A percentile compares a stretch with the other conserved stretches of the same genome.
Evolutionary conservation across 2,113 vertebrate genomes (phyloP).

Genomic region (Tiliqua scincoides): DNA sequence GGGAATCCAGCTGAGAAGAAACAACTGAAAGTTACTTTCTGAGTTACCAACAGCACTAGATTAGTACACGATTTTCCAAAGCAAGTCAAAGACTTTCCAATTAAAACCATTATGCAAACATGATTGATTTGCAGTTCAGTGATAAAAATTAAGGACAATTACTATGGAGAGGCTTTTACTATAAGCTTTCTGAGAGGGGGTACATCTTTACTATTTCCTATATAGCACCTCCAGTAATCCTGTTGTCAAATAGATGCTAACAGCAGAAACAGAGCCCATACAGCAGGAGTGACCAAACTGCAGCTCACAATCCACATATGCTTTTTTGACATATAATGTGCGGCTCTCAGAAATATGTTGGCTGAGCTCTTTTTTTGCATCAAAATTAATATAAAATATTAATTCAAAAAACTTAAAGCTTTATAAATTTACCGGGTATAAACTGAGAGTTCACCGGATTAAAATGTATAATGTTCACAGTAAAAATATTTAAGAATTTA

Average conservation of each 20-base stretch:
- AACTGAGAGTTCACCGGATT: too few species aligned
- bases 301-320: too few species aligned
- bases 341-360: too few species aligned
- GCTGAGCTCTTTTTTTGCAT: too few species aligned
- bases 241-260: not conserved
- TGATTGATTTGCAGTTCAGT: not conserved
- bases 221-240: not conserved
- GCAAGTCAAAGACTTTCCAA: rapidly evolving
- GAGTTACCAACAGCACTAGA: not conserved
- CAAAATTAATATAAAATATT: too few species aligned
- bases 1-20: slow-evolving; percentile 88
- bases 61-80: not conserved
- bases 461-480: too few species aligned
- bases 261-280: not conserved
- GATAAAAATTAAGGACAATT: not conserved
- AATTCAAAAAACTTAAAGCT: too few species aligned
- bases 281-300: too few species aligned
- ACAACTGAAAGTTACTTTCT: slow-evolving; percentile 27
- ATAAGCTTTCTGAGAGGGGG: not conserved
- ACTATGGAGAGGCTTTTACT: not conserved
- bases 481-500: too few species aligned
- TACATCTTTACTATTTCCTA: not conserved
- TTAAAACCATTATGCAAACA: not conserved
- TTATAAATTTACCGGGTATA: too few species aligned
- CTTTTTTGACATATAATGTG: too few species aligned